Percentiles rank a stretch among this genome's conserved stretches.
phyloP scores from a whole-genome alignment of 2,888 invertebrate species.

The Fragum fragum region DNA sequence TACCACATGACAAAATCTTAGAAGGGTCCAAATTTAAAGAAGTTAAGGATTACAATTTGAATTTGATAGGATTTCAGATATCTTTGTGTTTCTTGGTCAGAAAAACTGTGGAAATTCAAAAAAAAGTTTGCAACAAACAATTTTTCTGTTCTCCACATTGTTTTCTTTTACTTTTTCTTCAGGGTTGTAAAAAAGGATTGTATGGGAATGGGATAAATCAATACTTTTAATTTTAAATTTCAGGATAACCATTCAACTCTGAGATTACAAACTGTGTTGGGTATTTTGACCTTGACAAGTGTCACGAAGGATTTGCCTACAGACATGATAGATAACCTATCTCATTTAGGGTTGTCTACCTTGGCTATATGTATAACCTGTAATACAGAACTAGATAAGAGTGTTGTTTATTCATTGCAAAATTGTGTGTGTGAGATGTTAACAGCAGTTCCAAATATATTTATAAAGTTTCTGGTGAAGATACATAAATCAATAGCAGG shows the following conservation, averaged over 20 bases:
- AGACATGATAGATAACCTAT: background rate
- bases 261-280: background rate
- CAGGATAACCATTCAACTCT: background rate
- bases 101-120: too few species aligned
- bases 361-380: background rate
- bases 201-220: too few species aligned
- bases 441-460: background rate
- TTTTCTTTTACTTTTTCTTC: too few species aligned
- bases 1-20: too few species aligned
- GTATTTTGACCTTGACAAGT: conserved; percentile 1
- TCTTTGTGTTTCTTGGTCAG: too few species aligned
- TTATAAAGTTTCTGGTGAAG: background rate
- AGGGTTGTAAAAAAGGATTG: too few species aligned
- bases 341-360: background rate
- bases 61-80: too few species aligned
- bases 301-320: background rate
- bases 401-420: background rate
- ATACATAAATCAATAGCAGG: too few species aligned
- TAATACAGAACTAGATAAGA: background rate
- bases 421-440: background rate
- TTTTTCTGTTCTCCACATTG: too few species aligned
- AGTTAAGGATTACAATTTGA: too few species aligned
- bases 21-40: too few species aligned
- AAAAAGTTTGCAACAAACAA: too few species aligned
- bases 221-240: background rate